phyloP scores from a whole-genome alignment of 2,888 invertebrate genomes.

The Tetragonisca angustula region DNA sequence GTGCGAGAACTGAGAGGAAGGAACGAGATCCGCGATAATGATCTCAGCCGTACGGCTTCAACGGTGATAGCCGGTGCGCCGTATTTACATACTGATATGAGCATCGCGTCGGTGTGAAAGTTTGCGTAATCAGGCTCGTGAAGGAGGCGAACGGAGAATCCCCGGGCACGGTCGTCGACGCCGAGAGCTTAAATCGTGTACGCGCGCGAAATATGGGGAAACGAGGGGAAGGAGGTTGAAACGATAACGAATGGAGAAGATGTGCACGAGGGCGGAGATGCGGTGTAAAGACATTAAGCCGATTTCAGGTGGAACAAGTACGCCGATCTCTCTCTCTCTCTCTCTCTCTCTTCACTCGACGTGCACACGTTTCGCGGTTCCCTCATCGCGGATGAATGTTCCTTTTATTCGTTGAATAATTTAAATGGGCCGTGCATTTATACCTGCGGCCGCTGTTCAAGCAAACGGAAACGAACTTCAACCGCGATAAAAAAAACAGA shows the following conservation, averaged over 20 bases:
- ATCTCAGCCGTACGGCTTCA: conserved; percentile 53
- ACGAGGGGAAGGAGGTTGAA: conserved; percentile 18
- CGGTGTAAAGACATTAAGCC: conserved; percentile 56
- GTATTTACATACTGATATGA: conserved; percentile 70
- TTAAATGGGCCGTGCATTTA: conserved; percentile 38
- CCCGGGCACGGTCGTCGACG: conserved; percentile 19
- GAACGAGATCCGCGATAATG: conserved; percentile 41
- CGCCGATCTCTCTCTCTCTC: background rate
- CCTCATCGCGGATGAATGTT: conserved; percentile 40
- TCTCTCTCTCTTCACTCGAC: conserved; percentile 32
- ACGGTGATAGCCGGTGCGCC: conserved; percentile 42
- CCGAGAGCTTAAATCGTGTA: conserved; percentile 31
- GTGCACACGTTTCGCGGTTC: conserved; percentile 15
- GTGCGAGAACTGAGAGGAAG: background rate
- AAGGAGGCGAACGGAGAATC: conserved; percentile 15
- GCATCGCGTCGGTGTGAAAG: conserved; percentile 58
- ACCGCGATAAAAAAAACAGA: conserved; percentile 5
- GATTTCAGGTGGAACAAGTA: conserved; percentile 63
- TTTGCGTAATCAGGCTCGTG: conserved; percentile 64
- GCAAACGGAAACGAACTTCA: background rate
- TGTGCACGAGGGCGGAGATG: background rate
- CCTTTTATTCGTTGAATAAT: conserved; percentile 62
- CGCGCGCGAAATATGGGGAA: conserved; percentile 56
- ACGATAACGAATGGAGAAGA: conserved; percentile 37
- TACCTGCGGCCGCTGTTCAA: background rate